Evolutionary conservation across 1,140 invertebrate genomes (phyloP).

Genomic region (Apis laboriosa): DNA sequence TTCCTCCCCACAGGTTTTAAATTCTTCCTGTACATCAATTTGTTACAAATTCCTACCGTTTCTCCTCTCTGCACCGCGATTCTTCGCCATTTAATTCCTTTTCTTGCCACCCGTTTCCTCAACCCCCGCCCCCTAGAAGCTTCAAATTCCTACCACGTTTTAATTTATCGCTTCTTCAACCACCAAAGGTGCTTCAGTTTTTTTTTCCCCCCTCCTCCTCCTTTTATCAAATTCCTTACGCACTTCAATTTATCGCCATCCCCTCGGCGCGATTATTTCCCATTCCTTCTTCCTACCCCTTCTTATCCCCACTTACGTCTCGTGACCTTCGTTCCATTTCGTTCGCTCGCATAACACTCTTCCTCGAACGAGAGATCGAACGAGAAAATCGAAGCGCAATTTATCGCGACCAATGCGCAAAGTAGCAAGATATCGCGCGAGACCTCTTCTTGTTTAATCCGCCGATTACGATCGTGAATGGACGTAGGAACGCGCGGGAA

Average conservation of each 20-base stretch:
- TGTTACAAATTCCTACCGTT: constrained; percentile 24
- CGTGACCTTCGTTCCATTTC: neutral
- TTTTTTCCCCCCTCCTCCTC: neutral
- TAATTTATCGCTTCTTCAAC: constrained; percentile 38
- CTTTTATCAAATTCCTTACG: constrained; percentile 19
- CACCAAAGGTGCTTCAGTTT: constrained; percentile 28
- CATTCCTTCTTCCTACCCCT: constrained; percentile 7
- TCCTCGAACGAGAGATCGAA: neutral
- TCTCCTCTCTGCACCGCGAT: neutral
- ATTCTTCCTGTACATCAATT: constrained; percentile 37
- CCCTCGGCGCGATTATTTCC: neutral
- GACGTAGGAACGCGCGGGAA: constrained; percentile 30
- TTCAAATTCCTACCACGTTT: constrained; percentile 31
- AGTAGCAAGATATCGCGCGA: constrained; percentile 46
- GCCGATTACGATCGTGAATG: constrained; percentile 45
- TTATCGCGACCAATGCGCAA: constrained; percentile 56
- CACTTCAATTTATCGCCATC: constrained; percentile 30
- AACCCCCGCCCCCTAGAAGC: neutral
- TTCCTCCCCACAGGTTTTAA: constrained; percentile 6
- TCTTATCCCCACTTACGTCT: neutral
- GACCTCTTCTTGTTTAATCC: constrained; percentile 46
- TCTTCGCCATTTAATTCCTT: constrained; percentile 12
- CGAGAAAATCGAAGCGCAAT: constrained; percentile 18
- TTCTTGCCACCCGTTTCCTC: neutral
- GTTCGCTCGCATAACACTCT: neutral